Conservation (phyloP, 2,113 vertebrate species). For the Gracilinanus agilis region DNA sequence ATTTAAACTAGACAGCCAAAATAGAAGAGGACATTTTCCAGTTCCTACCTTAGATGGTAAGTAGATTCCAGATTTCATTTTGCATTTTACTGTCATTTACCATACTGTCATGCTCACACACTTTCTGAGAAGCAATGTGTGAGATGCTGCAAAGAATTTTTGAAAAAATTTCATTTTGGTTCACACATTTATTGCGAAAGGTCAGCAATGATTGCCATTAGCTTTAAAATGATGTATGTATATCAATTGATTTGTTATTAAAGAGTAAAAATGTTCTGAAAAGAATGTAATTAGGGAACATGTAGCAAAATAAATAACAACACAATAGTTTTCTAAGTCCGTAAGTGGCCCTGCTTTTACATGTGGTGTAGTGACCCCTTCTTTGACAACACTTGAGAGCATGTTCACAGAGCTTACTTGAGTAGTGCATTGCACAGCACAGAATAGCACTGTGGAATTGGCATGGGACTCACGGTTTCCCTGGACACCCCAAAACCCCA, state of each 20-base stretch:
- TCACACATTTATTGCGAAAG: not conserved
- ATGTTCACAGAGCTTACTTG: not conserved
- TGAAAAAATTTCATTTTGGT: not conserved
- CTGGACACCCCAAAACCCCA: too few relatives aligned
- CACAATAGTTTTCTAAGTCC: not conserved
- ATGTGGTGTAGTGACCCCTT: not conserved
- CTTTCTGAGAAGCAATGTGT: not conserved
- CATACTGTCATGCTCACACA: not conserved
- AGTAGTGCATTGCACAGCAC: not conserved
- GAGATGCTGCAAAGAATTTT: not conserved
- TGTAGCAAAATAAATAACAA: not conserved
- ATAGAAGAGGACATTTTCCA: not conserved
- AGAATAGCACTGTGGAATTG: not conserved
- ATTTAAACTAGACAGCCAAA: not conserved
- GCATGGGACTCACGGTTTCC: too few relatives aligned
- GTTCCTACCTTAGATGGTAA: not conserved
- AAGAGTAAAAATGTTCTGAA: not conserved
- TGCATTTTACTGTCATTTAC: not conserved
- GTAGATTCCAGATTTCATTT: not conserved
- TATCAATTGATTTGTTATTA: not conserved
- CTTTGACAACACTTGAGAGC: not conserved
- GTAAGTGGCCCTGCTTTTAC: not conserved
- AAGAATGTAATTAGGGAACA: not conserved
- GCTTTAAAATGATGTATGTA: not conserved
- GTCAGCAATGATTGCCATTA: conserved; percentile 16